Evolutionary conservation across 2,797 vertebrate genomes (phyloP).

Genomic region (Sorex maritimensis): DNA sequence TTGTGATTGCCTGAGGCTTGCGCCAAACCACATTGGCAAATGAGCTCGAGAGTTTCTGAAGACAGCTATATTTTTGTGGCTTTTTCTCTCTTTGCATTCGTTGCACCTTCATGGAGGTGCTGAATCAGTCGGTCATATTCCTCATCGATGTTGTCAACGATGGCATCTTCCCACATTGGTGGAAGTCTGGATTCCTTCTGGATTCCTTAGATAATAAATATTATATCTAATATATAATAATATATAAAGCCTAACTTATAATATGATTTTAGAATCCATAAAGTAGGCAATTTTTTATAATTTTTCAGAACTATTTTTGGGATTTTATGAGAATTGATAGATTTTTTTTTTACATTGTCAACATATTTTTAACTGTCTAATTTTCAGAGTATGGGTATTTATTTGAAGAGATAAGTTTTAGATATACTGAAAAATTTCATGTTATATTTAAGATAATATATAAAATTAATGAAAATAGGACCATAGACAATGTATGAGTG

Average conservation of each 20-base stretch:
- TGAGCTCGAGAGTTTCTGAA: no score
- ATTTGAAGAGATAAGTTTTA: neutral
- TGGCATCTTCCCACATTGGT: no score
- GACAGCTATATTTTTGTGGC: no score
- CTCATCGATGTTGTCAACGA: no score
- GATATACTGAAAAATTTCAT: neutral
- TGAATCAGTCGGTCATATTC: no score
- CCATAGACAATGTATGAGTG: neutral
- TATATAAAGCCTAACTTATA: neutral
- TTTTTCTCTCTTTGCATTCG: no score
- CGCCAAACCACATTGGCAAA: no score
- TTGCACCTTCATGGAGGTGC: no score
- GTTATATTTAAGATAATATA: neutral
- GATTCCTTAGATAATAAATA: no score
- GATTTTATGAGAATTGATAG: conserved; percentile 1
- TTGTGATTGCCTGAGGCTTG: no score
- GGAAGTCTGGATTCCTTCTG: no score
- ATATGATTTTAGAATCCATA: neutral
- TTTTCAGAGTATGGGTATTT: neutral
- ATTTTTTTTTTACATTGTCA: neutral
- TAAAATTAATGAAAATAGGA: conserved; percentile 25
- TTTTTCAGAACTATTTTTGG: neutral
- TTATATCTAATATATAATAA: no score
- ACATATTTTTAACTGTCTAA: neutral
- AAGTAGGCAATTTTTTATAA: neutral